Evolutionary conservation across 2,113 vertebrate species (phyloP).

Genomic region (Larimichthys crocea): DNA sequence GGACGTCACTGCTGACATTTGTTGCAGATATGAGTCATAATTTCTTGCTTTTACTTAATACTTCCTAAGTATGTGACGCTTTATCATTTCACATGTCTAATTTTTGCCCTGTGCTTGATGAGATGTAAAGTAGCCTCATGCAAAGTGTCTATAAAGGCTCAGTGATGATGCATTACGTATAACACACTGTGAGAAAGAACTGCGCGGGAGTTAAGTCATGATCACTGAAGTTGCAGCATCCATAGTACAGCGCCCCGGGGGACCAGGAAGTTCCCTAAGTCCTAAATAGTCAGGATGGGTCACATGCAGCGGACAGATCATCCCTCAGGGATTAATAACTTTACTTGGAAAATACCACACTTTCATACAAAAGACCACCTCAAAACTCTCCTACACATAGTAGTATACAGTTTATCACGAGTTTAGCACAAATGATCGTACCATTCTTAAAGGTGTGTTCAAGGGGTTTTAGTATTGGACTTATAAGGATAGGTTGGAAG

Average conservation of each 20-base stretch:
- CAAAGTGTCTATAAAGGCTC: constrained; percentile 47
- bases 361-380: constrained; percentile 2
- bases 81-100: constrained; percentile 33
- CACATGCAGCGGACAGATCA: constrained; percentile 26
- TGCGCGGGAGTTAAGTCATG: constrained; percentile 49
- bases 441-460: background rate
- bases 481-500: background rate
- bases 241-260: background rate
- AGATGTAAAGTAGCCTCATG: constrained; percentile 39
- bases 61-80: constrained; percentile 31
- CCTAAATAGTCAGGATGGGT: constrained; percentile 44
- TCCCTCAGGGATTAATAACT: constrained; percentile 22
- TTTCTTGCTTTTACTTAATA: constrained; percentile 61
- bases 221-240: constrained; percentile 41
- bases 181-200: constrained; percentile 34
- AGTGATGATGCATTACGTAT: constrained; percentile 39
- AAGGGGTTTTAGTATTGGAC: no score
- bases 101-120: background rate
- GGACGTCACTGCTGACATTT: constrained; percentile 81
- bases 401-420: background rate
- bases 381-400: no score
- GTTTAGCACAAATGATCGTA: background rate
- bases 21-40: constrained; percentile 72
- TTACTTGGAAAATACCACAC: background rate
- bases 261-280: constrained; percentile 28